phyloP scores from a whole-genome alignment of 1,140 invertebrate species.

The Drosophila subpulchrella region DNA sequence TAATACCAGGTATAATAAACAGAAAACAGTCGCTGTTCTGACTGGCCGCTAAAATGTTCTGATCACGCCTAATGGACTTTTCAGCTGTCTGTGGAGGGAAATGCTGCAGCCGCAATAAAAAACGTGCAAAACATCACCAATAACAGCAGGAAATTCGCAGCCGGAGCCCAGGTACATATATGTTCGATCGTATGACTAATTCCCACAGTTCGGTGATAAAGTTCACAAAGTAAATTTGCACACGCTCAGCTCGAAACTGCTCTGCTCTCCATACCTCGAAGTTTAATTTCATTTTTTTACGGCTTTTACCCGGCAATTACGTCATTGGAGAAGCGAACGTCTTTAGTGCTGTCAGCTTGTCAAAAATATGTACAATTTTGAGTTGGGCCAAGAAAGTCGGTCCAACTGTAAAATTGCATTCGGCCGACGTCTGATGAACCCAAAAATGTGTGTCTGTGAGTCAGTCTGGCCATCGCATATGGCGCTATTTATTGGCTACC shows the following conservation, averaged over 20 bases:
- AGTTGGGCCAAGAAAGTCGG: too few relatives aligned
- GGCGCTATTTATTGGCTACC: conserved; percentile 49
- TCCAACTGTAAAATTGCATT: conserved; percentile 52
- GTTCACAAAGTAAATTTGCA: conserved; percentile 38
- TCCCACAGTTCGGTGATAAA: conserved; percentile 31
- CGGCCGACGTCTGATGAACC: conserved; percentile 40
- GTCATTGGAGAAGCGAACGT: conserved; percentile 41
- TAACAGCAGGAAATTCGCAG: conserved; percentile 17
- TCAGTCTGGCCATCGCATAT: conserved; percentile 49
- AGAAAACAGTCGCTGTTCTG: conserved; percentile 30
- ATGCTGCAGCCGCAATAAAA: conserved; percentile 38
- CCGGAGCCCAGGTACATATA: conserved; percentile 23
- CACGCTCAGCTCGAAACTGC: conserved; percentile 17
- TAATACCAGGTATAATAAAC: conserved; percentile 22
- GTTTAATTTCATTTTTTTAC: conserved; percentile 1
- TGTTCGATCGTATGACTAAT: conserved; percentile 56
- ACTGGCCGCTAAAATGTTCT: conserved; percentile 45
- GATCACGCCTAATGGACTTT: conserved; percentile 56
- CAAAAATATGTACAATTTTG: conserved; percentile 39
- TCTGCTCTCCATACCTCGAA: conserved; percentile 14
- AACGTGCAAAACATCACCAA: conserved; percentile 35
- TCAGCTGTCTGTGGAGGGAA: conserved; percentile 35
- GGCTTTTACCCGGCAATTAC: conserved; percentile 38
- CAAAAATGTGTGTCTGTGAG: conserved; percentile 25
- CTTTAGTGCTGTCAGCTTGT: conserved; percentile 47